Base-by-base conservation (phyloP, 92 coral and sea anemone genomes). In the Porites evermanni region DNA sequence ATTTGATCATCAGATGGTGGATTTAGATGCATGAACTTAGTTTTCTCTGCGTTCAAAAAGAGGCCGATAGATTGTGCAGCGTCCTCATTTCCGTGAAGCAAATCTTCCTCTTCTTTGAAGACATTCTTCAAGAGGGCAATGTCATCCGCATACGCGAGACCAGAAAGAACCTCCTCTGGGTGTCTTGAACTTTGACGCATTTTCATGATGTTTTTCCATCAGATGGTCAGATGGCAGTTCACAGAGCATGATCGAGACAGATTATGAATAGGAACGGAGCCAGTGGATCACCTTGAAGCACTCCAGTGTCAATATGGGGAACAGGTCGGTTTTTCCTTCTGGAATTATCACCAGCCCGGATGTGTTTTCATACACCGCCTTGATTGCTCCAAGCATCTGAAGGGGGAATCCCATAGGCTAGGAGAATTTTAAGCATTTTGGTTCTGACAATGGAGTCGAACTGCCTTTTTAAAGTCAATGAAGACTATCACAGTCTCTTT, bases 401-500 rank as follows among this genome's bases (percentile, higher is more conserved):
- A 6, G 65, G 70, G 4, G 91, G 88, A 26, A 87, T 91, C 23
- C 88, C 91, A 67, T 76, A 91, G 1, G 88, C 81, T 26, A 47
- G 47, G 5, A 91, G 88, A 26, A 91, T 78, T 72, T 67, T 53
- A 11, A 81, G 26, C 91, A 91, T 87, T 70, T 26, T 87, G 12
- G 50, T 84, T 7, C 94, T 74, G 38, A 82, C 70, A 19, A 91
- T 82, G 70, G 91, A 91, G 38, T 91, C 83, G 23, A 91, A 91
- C 21, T 6, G 86, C 88, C 70, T 91, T 91, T 23, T 60, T 51
- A 77, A 91, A 86, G 20, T 91, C 90, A 11, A 77, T 66, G 80
- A 86, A 87, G 14, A 74, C 24, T 0, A 83, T 24, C 12, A 87
- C 81, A 12, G 83, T 81, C 10, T 53, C 38, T 24, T 54, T 51